A percentile compares a stretch with the other conserved stretches of the same genome.
Evolutionary conservation across 1,140 invertebrate species (phyloP).

Genomic region (Conus ventricosus): DNA sequence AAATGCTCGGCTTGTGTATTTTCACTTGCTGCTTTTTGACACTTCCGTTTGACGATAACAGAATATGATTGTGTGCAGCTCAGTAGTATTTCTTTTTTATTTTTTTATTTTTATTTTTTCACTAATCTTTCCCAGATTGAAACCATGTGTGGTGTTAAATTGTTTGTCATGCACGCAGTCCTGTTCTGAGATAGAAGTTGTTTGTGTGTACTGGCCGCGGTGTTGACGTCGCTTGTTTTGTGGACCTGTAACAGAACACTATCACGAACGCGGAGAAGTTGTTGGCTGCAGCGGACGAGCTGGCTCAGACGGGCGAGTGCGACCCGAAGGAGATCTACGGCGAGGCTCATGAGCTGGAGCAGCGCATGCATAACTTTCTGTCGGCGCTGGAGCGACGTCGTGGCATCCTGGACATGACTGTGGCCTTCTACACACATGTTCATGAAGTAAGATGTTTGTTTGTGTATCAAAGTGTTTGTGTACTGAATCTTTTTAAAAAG

Average conservation of each 20-base stretch:
- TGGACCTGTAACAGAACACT: slow-evolving; percentile 86
- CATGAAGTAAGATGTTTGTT: slow-evolving; percentile 84
- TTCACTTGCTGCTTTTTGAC: no score
- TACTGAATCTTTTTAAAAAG: no score
- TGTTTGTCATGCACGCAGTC: neutral
- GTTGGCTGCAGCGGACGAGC: slow-evolving; percentile 93
- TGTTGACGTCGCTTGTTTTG: no score
- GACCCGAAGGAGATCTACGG: slow-evolving; percentile 95
- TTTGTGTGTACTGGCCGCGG: no score
- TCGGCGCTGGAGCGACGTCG: slow-evolving; percentile 95
- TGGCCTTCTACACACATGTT: slow-evolving; percentile 96
- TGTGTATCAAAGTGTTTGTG: neutral
- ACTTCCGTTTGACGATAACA: neutral
- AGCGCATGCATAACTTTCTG: slow-evolving; percentile 91
- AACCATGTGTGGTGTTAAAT: neutral
- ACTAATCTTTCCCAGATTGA: neutral
- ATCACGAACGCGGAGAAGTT: slow-evolving; percentile 99
- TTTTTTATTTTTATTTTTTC: neutral
- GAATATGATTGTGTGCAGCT: neutral
- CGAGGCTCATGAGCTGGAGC: slow-evolving; percentile 91
- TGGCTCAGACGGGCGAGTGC: slow-evolving; percentile 96
- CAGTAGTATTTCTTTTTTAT: neutral
- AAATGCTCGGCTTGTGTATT: no score
- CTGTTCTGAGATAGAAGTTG: no score
- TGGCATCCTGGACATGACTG: slow-evolving; percentile 91